phyloP scores from a whole-genome alignment of 1,140 invertebrate species.

The Pissodes strobi region DNA sequence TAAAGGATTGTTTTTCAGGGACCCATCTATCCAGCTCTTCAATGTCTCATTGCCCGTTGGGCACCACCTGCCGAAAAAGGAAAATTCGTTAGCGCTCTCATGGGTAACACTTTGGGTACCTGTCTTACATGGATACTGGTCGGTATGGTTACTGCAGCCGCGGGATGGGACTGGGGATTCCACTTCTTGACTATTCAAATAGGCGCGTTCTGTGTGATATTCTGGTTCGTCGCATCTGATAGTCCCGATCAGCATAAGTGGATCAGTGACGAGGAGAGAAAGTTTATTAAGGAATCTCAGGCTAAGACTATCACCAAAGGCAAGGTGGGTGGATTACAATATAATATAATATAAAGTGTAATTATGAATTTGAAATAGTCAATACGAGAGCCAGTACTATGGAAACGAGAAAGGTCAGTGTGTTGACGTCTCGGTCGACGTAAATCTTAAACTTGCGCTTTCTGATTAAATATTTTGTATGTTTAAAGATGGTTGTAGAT shows the following conservation, averaged over 20 bases:
- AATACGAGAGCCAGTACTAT: too few relatives aligned
- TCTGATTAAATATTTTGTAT: too few relatives aligned
- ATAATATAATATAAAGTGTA: too few relatives aligned
- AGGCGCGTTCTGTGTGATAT: conserved; percentile 56
- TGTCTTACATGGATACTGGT: conserved; percentile 75
- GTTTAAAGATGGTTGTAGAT: too few relatives aligned
- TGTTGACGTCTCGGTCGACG: too few relatives aligned
- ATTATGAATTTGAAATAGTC: too few relatives aligned
- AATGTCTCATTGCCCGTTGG: conserved; percentile 74
- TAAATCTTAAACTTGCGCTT: too few relatives aligned
- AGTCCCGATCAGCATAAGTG: conserved; percentile 74
- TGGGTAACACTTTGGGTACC: conserved; percentile 80
- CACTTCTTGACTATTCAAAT: conserved; percentile 70
- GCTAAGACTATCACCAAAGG: conserved; percentile 61
- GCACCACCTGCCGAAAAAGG: conserved; percentile 77
- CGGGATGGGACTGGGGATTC: conserved; percentile 75
- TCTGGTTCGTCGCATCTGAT: conserved; percentile 64
- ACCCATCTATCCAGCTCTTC: conserved; percentile 72
- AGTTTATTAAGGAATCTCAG: conserved; percentile 71
- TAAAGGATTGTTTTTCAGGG: too few relatives aligned
- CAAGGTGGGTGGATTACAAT: too few relatives aligned
- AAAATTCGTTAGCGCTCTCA: conserved; percentile 73
- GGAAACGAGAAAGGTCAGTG: too few relatives aligned
- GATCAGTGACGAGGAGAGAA: conserved; percentile 75
- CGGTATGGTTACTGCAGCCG: conserved; percentile 65